These are phyloP conservation scores for Cichladusa arquata DNA, from an alignment of 2,113 vertebrate species.

Conservation along the genomic window DNA sequence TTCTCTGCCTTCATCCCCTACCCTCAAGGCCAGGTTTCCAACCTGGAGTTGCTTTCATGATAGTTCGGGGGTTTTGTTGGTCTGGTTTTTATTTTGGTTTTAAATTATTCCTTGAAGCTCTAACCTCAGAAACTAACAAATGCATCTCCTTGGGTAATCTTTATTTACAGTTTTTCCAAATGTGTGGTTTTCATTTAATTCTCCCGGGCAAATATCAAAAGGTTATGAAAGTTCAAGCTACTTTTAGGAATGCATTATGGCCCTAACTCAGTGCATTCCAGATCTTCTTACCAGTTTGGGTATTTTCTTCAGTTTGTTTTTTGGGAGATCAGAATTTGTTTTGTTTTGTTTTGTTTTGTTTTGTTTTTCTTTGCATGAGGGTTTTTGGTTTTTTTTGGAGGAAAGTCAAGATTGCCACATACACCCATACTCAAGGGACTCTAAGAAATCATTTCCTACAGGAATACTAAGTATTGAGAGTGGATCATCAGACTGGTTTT, in stretches of 20 bases:
- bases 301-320: neutral
- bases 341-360: neutral
- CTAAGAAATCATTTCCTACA: neutral
- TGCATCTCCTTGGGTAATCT: neutral
- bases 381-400: neutral
- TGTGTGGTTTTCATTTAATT: neutral
- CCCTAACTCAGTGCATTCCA: neutral
- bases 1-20: neutral
- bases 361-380: neutral
- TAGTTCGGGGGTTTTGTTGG: rapidly evolving
- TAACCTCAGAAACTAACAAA: neutral
- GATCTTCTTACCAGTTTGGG: neutral
- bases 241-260: neutral
- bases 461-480: neutral
- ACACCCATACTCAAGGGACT: neutral
- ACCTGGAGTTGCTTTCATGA: neutral
- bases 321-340: neutral
- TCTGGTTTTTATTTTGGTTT: neutral
- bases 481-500: neutral
- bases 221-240: neutral
- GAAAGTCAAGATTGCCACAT: neutral
- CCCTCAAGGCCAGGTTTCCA: neutral
- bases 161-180: conserved; percentile 1
- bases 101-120: neutral
- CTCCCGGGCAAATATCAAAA: neutral